Conservation (phyloP, 2,797 vertebrate genomes). For the Rhinatrema bivittatum region DNA sequence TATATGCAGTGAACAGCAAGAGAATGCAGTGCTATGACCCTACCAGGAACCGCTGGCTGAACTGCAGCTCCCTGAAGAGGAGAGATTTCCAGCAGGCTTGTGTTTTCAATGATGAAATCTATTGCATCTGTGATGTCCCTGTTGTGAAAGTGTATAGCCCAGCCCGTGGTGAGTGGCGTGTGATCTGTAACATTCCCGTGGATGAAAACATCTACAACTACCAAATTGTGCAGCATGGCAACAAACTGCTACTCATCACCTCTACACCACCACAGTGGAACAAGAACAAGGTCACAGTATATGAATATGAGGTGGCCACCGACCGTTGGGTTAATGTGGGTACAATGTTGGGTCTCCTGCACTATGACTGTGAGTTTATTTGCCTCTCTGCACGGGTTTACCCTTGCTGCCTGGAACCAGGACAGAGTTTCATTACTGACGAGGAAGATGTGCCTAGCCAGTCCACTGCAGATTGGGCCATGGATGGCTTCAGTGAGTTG, state of each 20-base stretch:
- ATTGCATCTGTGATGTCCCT: slow-evolving; percentile 78
- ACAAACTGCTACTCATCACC: slow-evolving; percentile 72
- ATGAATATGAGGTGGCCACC: slow-evolving; percentile 67
- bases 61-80: slow-evolving; percentile 70
- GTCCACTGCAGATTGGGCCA: slow-evolving; percentile 82
- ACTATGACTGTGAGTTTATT: slow-evolving; percentile 66
- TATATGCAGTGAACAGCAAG: slow-evolving; percentile 78
- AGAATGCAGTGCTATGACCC: slow-evolving; percentile 79
- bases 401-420: slow-evolving; percentile 68
- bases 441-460: slow-evolving; percentile 82
- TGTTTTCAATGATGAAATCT: slow-evolving; percentile 76
- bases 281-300: slow-evolving; percentile 75
- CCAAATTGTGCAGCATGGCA: slow-evolving; percentile 71
- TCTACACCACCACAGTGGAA: slow-evolving; percentile 75
- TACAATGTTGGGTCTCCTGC: slow-evolving; percentile 69
- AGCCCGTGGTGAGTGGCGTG: slow-evolving; percentile 69
- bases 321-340: slow-evolving; percentile 74
- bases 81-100: slow-evolving; percentile 82
- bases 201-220: slow-evolving; percentile 75
- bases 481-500: slow-evolving; percentile 72
- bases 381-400: slow-evolving; percentile 76
- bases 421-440: slow-evolving; percentile 68
- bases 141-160: slow-evolving; percentile 80
- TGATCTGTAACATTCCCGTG: slow-evolving; percentile 71
- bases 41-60: slow-evolving; percentile 73